phyloP scores from a whole-genome alignment of 2,797 vertebrate species.

The Sebastes wilsoni region DNA sequence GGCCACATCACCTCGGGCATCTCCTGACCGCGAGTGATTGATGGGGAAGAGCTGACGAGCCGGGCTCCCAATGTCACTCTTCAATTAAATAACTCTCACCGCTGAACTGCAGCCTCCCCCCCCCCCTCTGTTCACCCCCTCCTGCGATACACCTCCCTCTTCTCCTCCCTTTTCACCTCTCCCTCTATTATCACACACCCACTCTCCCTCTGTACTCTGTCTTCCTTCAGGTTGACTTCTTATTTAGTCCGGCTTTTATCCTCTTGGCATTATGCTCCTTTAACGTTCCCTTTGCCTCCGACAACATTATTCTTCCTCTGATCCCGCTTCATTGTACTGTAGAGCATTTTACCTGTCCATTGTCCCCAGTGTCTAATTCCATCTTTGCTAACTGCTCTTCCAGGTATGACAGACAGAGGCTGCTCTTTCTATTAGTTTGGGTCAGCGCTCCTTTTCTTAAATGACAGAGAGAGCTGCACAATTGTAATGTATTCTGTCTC shows the following conservation, averaged over 20 bases:
- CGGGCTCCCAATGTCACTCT: constrained; percentile 82
- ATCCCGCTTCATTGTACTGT: not conserved
- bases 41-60: constrained; percentile 79
- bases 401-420: constrained; percentile 80
- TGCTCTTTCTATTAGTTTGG: constrained; percentile 82
- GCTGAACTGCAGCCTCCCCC: constrained; percentile 57
- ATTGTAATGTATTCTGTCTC: constrained; percentile 29
- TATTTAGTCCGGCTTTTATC: constrained; percentile 31
- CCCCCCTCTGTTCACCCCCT: not conserved
- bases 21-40: constrained; percentile 76
- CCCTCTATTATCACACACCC: constrained; percentile 44
- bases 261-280: constrained; percentile 3
- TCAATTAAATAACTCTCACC: constrained; percentile 84
- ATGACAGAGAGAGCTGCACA: constrained; percentile 35
- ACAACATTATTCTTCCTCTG: not conserved
- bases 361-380: constrained; percentile 29
- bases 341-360: constrained; percentile 2
- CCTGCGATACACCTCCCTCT: constrained; percentile 39
- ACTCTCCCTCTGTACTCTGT: constrained; percentile 21
- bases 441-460: constrained; percentile 57
- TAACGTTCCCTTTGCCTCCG: constrained; percentile 4
- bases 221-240: constrained; percentile 50
- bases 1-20: constrained; percentile 68
- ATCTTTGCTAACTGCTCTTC: constrained; percentile 70
- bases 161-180: constrained; percentile 55